Evolutionary conservation across 2,113 vertebrate genomes (phyloP).

Genomic region (Montifringilla adamsi): DNA sequence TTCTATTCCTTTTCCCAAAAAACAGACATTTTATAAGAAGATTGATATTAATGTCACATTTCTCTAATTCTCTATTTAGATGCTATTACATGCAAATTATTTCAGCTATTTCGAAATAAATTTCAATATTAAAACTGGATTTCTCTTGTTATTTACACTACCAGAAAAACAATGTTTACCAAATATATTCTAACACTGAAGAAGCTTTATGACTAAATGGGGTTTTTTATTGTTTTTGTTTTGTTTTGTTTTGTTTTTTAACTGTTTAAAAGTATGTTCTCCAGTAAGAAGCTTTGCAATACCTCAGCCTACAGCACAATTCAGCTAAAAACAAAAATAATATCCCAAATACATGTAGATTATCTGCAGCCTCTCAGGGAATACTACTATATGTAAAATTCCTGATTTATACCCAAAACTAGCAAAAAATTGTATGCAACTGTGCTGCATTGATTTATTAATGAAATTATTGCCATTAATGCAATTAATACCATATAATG

Average conservation of each 20-base stretch:
- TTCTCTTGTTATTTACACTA: rapidly evolving
- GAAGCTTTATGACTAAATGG: neutral
- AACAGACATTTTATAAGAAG: neutral
- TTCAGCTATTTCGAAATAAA: neutral
- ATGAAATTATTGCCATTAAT: neutral
- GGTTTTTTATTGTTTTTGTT: neutral
- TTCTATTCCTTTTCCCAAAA: neutral
- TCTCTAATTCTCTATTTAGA: neutral
- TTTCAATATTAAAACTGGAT: neutral
- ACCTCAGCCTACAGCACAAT: neutral
- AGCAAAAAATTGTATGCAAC: neutral
- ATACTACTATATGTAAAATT: neutral
- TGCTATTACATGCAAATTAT: neutral
- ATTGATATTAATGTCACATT: neutral
- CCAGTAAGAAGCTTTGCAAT: neutral
- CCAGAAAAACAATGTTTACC: neutral
- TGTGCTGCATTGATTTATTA: neutral
- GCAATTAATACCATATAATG: neutral
- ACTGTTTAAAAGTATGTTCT: neutral
- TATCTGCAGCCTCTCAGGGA: neutral
- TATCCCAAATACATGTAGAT: neutral
- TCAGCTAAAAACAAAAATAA: neutral
- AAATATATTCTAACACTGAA: rapidly evolving
- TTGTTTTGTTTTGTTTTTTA: neutral
- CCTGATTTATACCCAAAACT: neutral